Conservation (phyloP, 2,113 vertebrate genomes). For the Pollimyrus isidori region DNA sequence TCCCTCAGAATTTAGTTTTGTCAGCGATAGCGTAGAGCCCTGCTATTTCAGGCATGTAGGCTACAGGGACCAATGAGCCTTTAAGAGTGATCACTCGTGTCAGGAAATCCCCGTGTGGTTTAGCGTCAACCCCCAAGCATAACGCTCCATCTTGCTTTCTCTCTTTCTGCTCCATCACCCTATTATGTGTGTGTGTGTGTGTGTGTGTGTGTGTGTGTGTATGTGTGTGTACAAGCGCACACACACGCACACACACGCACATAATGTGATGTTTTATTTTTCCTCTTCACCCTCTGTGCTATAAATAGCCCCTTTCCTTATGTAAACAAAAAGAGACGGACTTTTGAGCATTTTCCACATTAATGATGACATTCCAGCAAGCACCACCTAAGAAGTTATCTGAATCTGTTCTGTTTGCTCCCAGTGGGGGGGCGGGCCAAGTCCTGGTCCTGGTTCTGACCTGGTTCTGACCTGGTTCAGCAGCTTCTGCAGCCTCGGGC, state of each 20-base stretch:
- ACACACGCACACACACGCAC: too few relatives aligned
- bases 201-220: background rate
- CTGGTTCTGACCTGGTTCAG: background rate
- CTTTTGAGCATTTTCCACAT: background rate
- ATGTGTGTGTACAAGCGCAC: background rate
- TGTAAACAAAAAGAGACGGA: background rate
- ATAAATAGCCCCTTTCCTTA: background rate
- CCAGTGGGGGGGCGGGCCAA: background rate
- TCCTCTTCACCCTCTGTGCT: background rate
- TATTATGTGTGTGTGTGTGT: background rate
- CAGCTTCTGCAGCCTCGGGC: background rate
- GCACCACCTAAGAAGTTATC: background rate
- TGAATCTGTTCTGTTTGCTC: background rate
- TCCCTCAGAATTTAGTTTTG: background rate
- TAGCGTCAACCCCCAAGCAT: constrained; percentile 6
- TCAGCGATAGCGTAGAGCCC: background rate
- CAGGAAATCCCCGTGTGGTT: constrained; percentile 55
- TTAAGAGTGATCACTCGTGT: constrained; percentile 24
- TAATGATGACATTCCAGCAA: background rate
- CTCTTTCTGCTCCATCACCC: constrained; percentile 6
- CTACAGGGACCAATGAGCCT: background rate
- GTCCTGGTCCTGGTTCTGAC: background rate
- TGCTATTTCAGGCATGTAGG: background rate
- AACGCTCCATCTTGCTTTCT: constrained; percentile 28
- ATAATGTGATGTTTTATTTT: background rate